Conservation (phyloP, 2,797 vertebrate species). For the Chiroxiphia lanceolata region DNA sequence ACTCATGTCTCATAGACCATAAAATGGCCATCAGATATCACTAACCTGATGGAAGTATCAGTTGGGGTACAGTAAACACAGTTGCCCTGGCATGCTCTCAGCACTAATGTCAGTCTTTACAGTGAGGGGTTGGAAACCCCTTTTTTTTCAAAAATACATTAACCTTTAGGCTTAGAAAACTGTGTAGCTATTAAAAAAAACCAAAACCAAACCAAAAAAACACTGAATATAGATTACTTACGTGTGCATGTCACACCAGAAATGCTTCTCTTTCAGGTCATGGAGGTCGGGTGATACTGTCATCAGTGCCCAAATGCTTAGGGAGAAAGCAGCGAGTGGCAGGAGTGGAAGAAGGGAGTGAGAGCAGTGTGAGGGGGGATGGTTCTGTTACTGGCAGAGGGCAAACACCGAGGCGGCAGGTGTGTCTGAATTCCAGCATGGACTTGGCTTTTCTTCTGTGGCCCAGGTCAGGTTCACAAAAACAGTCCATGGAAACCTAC, state of each 20-base stretch:
- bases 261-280: neutral
- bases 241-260: fast-evolving
- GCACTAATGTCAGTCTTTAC: neutral
- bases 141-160: neutral
- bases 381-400: neutral
- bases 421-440: neutral
- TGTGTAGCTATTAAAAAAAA: neutral
- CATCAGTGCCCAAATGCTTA: neutral
- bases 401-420: neutral
- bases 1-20: neutral
- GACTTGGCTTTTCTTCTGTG: neutral
- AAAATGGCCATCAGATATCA: neutral
- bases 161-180: neutral
- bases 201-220: neutral
- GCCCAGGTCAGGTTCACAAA: neutral
- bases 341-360: neutral
- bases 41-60: neutral
- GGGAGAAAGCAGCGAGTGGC: neutral
- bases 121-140: neutral
- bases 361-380: neutral
- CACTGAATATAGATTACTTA: neutral
- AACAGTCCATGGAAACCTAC: neutral
- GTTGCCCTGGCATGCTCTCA: neutral
- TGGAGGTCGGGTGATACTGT: neutral
- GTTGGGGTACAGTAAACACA: neutral